Conservation (phyloP, 1,140 invertebrate genomes). For the Rhagoletis zephyria region DNA sequence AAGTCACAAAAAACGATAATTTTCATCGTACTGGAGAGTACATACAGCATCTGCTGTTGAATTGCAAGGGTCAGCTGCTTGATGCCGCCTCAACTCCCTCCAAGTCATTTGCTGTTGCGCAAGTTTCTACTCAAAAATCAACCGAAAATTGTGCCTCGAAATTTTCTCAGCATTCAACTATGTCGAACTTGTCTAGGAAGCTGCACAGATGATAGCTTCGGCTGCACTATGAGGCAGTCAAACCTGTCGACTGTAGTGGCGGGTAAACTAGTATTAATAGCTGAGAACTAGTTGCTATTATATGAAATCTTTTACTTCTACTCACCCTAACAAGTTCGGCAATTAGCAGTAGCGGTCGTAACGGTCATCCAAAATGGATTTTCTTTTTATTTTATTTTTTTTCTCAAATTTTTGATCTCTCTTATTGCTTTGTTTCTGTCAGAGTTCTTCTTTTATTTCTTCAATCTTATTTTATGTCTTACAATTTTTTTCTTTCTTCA, state of each 20-base stretch:
- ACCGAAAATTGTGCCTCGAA: neutral
- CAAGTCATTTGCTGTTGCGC: neutral
- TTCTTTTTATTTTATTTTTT: no score
- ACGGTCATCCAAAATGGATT: neutral
- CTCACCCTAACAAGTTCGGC: neutral
- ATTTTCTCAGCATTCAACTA: constrained; percentile 32
- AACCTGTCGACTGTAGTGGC: neutral
- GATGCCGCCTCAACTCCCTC: neutral
- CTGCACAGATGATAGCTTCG: neutral
- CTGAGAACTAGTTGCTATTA: neutral
- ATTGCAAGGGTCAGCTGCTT: neutral
- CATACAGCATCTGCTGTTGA: constrained; percentile 24
- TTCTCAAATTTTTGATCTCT: no score
- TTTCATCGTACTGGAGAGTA: no score
- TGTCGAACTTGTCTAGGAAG: neutral
- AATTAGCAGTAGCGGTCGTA: neutral
- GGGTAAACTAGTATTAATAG: neutral
- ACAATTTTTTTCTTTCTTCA: neutral
- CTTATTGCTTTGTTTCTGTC: no score
- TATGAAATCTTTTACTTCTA: neutral
- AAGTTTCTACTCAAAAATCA: neutral
- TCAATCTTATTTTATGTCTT: no score
- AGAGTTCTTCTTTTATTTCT: no score
- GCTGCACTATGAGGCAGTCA: neutral
- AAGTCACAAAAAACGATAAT: neutral